phyloP scores from a whole-genome alignment of 1,140 invertebrate genomes.

The Scaptomyza pallida region DNA sequence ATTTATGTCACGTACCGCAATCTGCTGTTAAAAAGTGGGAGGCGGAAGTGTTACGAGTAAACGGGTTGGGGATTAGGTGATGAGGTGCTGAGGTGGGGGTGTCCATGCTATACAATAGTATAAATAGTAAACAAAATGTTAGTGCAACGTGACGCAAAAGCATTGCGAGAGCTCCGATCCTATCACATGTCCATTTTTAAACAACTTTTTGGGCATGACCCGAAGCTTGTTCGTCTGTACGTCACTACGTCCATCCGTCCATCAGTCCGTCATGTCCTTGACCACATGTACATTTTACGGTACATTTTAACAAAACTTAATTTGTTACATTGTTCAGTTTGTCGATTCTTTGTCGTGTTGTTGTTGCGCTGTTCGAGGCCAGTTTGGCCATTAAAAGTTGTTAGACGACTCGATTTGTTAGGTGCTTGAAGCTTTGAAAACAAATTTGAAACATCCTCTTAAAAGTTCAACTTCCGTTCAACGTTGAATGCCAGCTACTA shows the following conservation, averaged over 20 bases:
- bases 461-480: constrained; percentile 4
- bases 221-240: neutral
- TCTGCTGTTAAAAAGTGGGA: constrained; percentile 7
- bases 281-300: neutral
- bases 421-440: neutral
- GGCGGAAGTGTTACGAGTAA: constrained; percentile 25
- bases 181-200: constrained; percentile 14
- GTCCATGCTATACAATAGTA: constrained; percentile 6
- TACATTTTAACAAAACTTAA: neutral
- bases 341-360: no score
- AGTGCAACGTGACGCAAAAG: constrained; percentile 69
- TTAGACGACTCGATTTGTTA: constrained; percentile 4
- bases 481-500: no score
- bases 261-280: constrained; percentile 1
- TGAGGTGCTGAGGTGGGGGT: neutral
- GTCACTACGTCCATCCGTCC: no score
- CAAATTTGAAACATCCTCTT: constrained; percentile 1
- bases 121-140: constrained; percentile 64
- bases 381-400: neutral
- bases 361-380: neutral
- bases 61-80: neutral
- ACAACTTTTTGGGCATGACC: neutral
- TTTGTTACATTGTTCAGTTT: neutral
- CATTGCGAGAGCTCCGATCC: constrained; percentile 33
- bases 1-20: constrained; percentile 75